phyloP scores from a whole-genome alignment of 2,797 vertebrate species.

The Chaetophractus vellerosus region DNA sequence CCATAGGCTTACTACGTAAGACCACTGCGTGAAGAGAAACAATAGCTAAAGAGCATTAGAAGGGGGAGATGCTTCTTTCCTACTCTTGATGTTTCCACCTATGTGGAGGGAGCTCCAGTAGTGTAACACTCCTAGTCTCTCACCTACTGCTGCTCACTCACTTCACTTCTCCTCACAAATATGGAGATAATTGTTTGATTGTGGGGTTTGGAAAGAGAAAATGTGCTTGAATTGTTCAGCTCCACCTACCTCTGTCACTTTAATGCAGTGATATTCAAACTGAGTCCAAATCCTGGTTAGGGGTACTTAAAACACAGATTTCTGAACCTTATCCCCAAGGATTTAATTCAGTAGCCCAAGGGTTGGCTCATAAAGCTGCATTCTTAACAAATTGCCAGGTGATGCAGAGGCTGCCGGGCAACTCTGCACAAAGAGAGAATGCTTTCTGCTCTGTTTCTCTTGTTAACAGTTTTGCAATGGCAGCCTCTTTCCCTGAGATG shows the following conservation, averaged over 20 bases:
- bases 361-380: background rate
- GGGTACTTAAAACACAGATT: background rate
- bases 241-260: background rate
- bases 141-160: background rate
- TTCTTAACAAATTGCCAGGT: background rate
- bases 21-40: background rate
- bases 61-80: background rate
- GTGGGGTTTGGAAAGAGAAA: background rate
- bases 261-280: background rate
- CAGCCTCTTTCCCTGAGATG: background rate
- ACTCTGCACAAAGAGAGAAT: background rate
- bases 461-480: background rate
- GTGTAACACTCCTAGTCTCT: background rate
- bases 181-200: background rate
- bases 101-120: background rate
- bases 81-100: background rate
- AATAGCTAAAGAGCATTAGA: background rate
- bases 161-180: background rate
- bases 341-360: background rate
- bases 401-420: background rate
- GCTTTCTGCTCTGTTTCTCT: background rate
- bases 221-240: rapidly evolving
- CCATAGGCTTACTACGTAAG: background rate
- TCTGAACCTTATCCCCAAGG: background rate
- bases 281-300: background rate